Evolutionary conservation across 2,797 vertebrate genomes (phyloP), one percentile per base, ranked within the genome.

Genomic region (Geotrypetes seraphini): DNA sequence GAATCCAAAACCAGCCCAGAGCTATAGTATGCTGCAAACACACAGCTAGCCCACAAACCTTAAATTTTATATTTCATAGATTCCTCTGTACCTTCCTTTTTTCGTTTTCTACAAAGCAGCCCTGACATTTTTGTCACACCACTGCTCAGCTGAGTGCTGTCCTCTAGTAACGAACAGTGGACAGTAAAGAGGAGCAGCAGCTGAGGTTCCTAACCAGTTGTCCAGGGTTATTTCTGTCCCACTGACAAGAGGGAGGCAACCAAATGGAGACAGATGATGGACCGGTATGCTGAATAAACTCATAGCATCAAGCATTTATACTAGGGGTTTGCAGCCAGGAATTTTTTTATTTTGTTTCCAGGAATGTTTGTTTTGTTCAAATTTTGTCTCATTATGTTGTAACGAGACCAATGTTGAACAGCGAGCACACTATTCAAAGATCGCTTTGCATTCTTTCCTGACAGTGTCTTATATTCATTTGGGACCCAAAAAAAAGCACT

Each of bases 31-130:
- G 11, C n/a, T 1, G 0, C 13, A 27, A 8, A 2, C 3, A n/a
- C n/a, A n/a, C n/a, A n/a, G 16, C 6, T 12, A 36, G 12, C 27
- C 23, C 2, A 1, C 0, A 11, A 16, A 25, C 15, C 12, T 23
- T 12, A 9, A 7, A 19, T 8, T 22, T 39, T 23, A 11, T 29
- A 8, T 2, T 10, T 4, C 10, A 20, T 1, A 0, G 3, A 7
- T 10, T 0, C 1, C 31, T 36, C 28, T 47, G 13, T 60, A 66
- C 57, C 83, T 87, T 85, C 85, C 52, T 85, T 90, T 60, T 66
- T 88, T 59, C 58, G 83, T 57, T 85, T 91, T 55, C 88, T 85
- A 39, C 90, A 92, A 31, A 93, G 73, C 5, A 92, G 75, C 1
- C 83, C 83, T 0, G 90, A 83, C 91, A 92, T 95, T 45, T 63